phyloP scores from a whole-genome alignment of 2,113 vertebrate genomes.

The Gavia stellata region DNA sequence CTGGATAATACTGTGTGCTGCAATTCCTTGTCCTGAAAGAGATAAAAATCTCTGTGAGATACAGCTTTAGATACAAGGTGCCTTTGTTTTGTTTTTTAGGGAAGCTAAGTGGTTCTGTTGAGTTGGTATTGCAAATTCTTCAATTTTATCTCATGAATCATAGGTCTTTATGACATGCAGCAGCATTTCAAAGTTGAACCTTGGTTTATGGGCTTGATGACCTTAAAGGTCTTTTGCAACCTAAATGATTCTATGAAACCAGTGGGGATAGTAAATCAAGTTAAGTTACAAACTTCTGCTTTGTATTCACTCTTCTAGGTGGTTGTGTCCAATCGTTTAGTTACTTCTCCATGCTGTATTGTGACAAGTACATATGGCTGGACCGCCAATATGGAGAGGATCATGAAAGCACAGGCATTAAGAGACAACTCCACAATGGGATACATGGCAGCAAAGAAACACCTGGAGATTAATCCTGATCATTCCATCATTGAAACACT shows the following conservation, averaged over 20 bases:
- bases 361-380: conserved; percentile 79
- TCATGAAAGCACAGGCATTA: conserved; percentile 83
- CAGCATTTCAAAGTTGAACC: neutral
- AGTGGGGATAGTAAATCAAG: fast-evolving
- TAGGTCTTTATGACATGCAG: neutral
- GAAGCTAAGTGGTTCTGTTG: neutral
- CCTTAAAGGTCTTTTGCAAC: neutral
- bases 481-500: conserved; percentile 81
- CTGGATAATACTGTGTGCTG: fast-evolving
- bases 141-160: fast-evolving
- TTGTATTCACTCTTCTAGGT: conserved; percentile 31
- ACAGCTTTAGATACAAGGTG: fast-evolving
- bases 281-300: fast-evolving
- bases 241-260: neutral
- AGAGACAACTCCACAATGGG: conserved; percentile 85
- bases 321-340: conserved; percentile 78
- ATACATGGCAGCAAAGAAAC: conserved; percentile 86
- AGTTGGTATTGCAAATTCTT: no score
- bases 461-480: conserved; percentile 81
- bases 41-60: fast-evolving
- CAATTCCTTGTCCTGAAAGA: fast-evolving
- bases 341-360: conserved; percentile 79
- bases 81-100: no score
- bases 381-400: conserved; percentile 87
- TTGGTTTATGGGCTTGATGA: neutral